A percentile compares a stretch with the other conserved stretches of the same genome.
Conservation (phyloP, 1,140 invertebrate genomes). For the Reticulitermes speratus region DNA sequence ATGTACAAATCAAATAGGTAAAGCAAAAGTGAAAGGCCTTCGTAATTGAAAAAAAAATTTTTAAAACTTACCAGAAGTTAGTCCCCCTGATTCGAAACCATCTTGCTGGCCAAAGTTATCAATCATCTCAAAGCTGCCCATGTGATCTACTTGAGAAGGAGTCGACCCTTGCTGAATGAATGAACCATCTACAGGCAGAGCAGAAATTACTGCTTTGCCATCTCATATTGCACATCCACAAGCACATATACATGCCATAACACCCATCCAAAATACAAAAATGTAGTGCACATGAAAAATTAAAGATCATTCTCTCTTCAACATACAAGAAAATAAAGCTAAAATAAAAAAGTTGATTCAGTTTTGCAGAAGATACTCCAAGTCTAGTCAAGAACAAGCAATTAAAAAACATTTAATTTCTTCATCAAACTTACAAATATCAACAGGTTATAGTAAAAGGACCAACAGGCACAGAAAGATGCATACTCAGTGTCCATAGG, state of each 20-base stretch:
- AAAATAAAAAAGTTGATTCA: neutral
- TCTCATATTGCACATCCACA: conserved; percentile 20
- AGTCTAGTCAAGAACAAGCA: neutral
- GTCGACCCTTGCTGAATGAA: conserved; percentile 28
- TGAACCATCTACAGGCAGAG: conserved; percentile 36
- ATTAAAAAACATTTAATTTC: no score
- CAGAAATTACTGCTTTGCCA: conserved; percentile 33
- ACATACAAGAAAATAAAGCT: neutral
- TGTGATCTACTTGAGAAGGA: conserved; percentile 29
- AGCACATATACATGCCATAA: conserved; percentile 6
- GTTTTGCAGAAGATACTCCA: neutral
- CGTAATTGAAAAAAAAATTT: neutral
- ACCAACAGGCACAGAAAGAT: no score
- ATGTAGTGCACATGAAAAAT: neutral
- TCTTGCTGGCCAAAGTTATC: conserved; percentile 38
- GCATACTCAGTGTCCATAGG: no score
- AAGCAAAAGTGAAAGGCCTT: no score
- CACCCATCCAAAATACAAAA: conserved; percentile 11
- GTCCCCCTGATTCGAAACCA: conserved; percentile 30
- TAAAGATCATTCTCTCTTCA: no score
- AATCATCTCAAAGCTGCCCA: conserved; percentile 41
- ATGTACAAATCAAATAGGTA: no score
- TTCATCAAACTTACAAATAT: no score
- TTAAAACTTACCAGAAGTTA: conserved; percentile 33
- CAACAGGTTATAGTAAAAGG: no score